Evolutionary conservation across 2,113 vertebrate species (phyloP).

Genomic region (Sinocyclocheilus grahami): DNA sequence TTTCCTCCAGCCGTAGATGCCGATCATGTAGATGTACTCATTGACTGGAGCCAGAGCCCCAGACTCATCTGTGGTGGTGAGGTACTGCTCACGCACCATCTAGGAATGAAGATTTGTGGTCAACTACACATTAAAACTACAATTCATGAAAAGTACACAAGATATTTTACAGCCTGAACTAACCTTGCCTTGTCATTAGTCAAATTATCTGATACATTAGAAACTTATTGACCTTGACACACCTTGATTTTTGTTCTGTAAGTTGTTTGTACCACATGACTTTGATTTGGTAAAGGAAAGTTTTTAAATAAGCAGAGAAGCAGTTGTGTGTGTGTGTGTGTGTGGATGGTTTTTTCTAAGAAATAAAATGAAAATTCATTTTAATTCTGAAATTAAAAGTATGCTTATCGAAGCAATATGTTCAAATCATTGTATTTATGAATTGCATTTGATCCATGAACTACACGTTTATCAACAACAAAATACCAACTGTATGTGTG

Average conservation of each 20-base stretch:
- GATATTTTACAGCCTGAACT: background rate
- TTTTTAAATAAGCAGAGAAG: background rate
- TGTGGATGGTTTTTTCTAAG: too few relatives aligned
- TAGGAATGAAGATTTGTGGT: constrained; percentile 60
- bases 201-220: background rate
- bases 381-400: too few relatives aligned
- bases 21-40: constrained; percentile 86
- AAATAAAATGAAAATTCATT: too few relatives aligned
- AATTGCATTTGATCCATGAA: background rate
- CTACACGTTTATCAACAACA: background rate
- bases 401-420: too few relatives aligned
- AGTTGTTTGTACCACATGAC: background rate
- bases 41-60: constrained; percentile 75
- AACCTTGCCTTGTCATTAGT: background rate
- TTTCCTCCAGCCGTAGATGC: constrained; percentile 99
- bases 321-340: background rate
- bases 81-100: constrained; percentile 94
- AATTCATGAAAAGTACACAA: background rate
- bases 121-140: background rate
- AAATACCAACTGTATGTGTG: too few relatives aligned
- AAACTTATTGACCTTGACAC: background rate
- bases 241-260: background rate
- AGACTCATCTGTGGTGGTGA: constrained; percentile 81
- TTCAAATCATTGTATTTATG: background rate
- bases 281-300: background rate